phyloP scores from a whole-genome alignment of 2,113 vertebrate species.

The Zosterops borbonicus region DNA sequence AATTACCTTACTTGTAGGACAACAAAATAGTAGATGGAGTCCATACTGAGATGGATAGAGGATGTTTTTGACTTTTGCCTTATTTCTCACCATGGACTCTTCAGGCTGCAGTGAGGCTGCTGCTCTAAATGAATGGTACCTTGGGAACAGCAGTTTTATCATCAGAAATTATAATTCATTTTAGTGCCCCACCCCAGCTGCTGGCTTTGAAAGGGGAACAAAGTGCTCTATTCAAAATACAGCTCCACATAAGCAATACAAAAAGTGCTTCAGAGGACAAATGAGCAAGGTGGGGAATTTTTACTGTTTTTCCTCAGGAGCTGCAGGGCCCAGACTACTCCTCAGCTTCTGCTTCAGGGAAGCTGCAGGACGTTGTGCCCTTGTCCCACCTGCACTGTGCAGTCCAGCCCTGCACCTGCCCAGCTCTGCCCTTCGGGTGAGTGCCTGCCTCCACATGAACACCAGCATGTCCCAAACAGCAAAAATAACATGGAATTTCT shows the following conservation, averaged over 20 bases:
- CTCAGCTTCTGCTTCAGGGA: neutral
- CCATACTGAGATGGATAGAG: neutral
- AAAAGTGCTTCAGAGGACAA: neutral
- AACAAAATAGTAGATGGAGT: neutral
- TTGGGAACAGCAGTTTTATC: neutral
- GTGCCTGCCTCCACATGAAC: neutral
- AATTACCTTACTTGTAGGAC: neutral
- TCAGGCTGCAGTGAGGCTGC: neutral
- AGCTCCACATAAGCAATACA: neutral
- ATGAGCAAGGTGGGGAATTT: neutral
- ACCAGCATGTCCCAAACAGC: neutral
- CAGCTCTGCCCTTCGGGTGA: slow-evolving; percentile 50
- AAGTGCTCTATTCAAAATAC: neutral
- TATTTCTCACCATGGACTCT: neutral
- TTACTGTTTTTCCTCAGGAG: slow-evolving; percentile 68
- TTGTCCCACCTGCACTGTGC: neutral
- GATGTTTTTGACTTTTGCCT: neutral
- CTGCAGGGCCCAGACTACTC: slow-evolving; percentile 73
- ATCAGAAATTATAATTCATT: rapidly evolving
- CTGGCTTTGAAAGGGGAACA: neutral
- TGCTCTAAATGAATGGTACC: neutral
- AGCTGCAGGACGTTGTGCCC: neutral
- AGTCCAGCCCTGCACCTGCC: neutral
- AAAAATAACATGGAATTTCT: neutral
- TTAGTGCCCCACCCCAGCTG: no score